Percentiles rank a stretch among this genome's conserved stretches.
These are phyloP conservation scores for Cristatella mucedo DNA, from an alignment of 2,888 invertebrate genomes.

Conservation along the genomic window DNA sequence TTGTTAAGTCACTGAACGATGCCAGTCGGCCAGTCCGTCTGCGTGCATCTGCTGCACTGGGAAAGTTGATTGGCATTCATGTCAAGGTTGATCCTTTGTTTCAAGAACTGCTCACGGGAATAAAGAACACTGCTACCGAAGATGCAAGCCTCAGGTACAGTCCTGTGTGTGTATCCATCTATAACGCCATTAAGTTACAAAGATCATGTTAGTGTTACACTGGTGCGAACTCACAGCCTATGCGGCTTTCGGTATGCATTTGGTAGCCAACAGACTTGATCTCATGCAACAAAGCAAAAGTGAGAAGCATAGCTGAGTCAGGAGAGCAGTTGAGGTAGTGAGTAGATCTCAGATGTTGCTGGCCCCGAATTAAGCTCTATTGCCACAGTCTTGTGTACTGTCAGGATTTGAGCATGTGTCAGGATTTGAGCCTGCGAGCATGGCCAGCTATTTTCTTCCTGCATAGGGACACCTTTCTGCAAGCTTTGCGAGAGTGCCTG, in stretches of 20 bases:
- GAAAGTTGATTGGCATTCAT: conserved; percentile 75
- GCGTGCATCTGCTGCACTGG: conserved; percentile 65
- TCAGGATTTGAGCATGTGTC: not conserved
- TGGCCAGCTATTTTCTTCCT: not conserved
- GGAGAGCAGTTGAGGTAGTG: too few species aligned
- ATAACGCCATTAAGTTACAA: too few species aligned
- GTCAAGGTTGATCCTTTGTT: conserved; percentile 86
- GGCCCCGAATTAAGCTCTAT: too few species aligned
- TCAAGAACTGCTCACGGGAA: conserved; percentile 69
- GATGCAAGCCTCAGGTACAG: conserved; percentile 58
- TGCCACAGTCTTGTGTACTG: too few species aligned
- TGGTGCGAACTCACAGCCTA: too few species aligned
- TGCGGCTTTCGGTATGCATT: too few species aligned
- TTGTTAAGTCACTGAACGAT: conserved; percentile 83
- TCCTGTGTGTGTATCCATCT: too few species aligned
- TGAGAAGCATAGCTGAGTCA: too few species aligned
- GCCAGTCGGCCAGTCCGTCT: conserved; percentile 68
- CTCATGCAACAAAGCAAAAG: too few species aligned
- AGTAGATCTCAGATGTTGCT: too few species aligned
- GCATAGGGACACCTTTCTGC: conserved; percentile 70
- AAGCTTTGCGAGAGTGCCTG: conserved; percentile 70
- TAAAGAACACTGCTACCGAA: conserved; percentile 54
- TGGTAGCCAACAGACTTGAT: too few species aligned
- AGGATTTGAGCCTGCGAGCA: not conserved
- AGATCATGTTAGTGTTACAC: too few species aligned